Evolutionary conservation across 2,888 invertebrate species (phyloP), one percentile per base, ranked within the genome.

Genomic region (Odontomyia ornata): DNA sequence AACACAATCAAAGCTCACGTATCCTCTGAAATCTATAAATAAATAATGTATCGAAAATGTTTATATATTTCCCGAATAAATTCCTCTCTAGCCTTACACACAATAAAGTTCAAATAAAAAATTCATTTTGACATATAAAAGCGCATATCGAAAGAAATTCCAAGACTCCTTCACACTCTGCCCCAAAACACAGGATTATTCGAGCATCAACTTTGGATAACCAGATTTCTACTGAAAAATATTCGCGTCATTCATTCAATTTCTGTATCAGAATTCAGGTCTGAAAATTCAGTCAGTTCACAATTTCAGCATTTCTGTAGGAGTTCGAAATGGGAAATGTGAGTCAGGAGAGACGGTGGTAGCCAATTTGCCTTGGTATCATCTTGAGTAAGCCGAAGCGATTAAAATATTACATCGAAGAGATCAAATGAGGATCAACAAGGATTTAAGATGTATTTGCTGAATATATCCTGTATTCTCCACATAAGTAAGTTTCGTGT

Each of bases 361-460:
- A 76, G 52, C 77, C 76, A 72, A 77, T 79, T 79, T 77, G 77
- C 76, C 73, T 62, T 76, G 57, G 69, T 75, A 78, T 77, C 77
- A 78, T 77, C 69, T 57, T 28, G 36, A n/a, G 23, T 77, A 77
- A 79, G 76, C 76, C 76, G 43, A 67, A 71, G 79, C 78, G 81
- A 81, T 81, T 81, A 81, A 81, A 80, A 80, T 81, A 81, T 80
- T 79, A 80, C 77, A 78, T 77, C 76, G 77, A 75, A 80, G 79
- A 80, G 81, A 81, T 81, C 81, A 81, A 81, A 77, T 78, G 79
- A 79, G 80, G 80, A 80, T 80, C 80, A 80, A 80, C 78, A 77
- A 79, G 80, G 80, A 80, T 80, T 80, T 69, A 18, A 18, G 56
- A 47, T 30, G 78, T 79, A 79, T 79, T 77, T 77, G 76, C 60